These are phyloP conservation scores for Hoplodrina ambigua DNA, from an alignment of 2,888 invertebrate genomes.

Conservation along the genomic window DNA sequence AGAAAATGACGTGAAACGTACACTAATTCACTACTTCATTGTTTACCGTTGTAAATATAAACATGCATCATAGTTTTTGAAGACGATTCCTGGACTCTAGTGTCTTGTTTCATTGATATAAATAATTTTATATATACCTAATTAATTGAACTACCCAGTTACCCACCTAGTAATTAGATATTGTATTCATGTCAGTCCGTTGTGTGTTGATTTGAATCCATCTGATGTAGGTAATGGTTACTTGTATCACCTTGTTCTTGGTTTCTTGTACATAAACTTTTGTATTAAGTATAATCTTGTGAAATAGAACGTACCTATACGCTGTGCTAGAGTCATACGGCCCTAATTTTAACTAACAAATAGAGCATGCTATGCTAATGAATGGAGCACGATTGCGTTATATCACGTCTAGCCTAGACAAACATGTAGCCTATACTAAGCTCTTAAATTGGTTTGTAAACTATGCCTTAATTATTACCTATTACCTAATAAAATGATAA, in stretches of 20 bases:
- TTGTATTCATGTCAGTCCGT: not conserved
- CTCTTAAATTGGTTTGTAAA: conserved; percentile 25
- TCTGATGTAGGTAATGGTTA: not conserved
- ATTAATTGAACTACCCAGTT: not conserved
- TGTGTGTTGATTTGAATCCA: not conserved
- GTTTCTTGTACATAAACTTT: too few species aligned
- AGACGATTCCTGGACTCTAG: conserved; percentile 31
- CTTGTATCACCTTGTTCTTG: too few species aligned
- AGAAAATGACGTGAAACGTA: conserved; percentile 38
- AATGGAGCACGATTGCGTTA: conserved; percentile 43
- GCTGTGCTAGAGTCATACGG: conserved; percentile 16
- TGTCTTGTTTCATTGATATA: conserved; percentile 40
- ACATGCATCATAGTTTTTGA: conserved; percentile 51
- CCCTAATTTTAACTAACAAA: conserved; percentile 42
- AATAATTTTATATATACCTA: conserved; percentile 40
- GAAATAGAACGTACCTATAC: not conserved
- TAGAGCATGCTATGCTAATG: conserved; percentile 49
- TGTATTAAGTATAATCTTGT: conserved; percentile 1
- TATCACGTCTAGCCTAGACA: conserved; percentile 38
- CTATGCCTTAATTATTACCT: not conserved
- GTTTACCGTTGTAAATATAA: conserved; percentile 43
- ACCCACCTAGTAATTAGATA: not conserved
- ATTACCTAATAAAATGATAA: conserved; percentile 6
- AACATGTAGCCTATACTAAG: conserved; percentile 3
- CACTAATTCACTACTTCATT: conserved; percentile 28